Conservation (phyloP, 1,140 invertebrate species). For the Gryon sp. region DNA sequence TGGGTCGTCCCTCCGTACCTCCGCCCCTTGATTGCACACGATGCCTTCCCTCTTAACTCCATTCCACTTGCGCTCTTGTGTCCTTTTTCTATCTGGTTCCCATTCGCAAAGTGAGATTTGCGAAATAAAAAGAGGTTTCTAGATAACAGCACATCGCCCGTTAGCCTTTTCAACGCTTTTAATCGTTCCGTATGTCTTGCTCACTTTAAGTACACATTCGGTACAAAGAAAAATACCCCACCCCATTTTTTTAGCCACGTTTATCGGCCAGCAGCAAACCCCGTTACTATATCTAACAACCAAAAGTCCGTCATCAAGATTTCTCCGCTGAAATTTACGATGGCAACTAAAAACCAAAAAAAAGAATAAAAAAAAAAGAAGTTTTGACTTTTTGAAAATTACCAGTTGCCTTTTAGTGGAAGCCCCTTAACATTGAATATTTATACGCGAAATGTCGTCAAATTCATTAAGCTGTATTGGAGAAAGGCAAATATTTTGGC, state of each 20-base stretch:
- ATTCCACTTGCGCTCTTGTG: conserved; percentile 58
- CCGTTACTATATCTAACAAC: conserved; percentile 14
- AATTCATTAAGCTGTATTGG: conserved; percentile 27
- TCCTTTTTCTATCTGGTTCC: conserved; percentile 56
- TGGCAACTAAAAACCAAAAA: no score
- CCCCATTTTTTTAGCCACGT: conserved; percentile 29
- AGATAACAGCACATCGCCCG: conserved; percentile 61
- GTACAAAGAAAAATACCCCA: conserved; percentile 53
- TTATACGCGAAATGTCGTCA: conserved; percentile 11
- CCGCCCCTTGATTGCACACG: conserved; percentile 71
- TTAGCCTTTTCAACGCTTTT: conserved; percentile 65
- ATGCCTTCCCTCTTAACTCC: conserved; percentile 62
- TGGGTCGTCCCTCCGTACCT: conserved; percentile 70
- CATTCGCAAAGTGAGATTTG: conserved; percentile 61
- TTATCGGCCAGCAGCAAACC: conserved; percentile 31
- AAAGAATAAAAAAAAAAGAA: no score
- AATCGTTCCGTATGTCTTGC: conserved; percentile 65
- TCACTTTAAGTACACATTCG: conserved; percentile 60
- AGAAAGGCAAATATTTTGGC: conserved; percentile 51
- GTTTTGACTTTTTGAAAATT: no score
- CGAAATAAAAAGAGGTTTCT: conserved; percentile 61
- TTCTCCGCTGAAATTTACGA: no score
- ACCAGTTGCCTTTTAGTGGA: no score
- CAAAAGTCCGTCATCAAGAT: conserved; percentile 36
- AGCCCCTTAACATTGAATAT: no score